These are phyloP conservation scores for Drosophila orosa DNA, from an alignment of 1,140 invertebrate genomes.

Conservation along the genomic window DNA sequence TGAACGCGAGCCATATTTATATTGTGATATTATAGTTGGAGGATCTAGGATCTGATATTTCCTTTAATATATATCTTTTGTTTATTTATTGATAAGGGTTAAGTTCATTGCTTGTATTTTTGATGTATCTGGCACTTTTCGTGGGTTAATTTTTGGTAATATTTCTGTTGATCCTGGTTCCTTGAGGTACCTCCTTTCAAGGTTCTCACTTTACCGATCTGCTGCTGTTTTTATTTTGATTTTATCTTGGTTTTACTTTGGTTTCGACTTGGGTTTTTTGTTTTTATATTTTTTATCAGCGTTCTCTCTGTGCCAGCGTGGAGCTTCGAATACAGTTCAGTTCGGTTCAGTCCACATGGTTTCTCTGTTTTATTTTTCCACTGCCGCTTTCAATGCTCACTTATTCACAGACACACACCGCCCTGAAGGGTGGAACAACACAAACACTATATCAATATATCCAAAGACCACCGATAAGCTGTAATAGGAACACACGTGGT, in stretches of 20 bases:
- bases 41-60: background rate
- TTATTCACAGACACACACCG: conserved; percentile 14
- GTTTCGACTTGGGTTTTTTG: background rate
- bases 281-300: conserved; percentile 51
- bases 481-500: conserved; percentile 52
- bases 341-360: conserved; percentile 68
- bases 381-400: conserved; percentile 17
- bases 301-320: conserved; percentile 57
- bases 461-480: conserved; percentile 30
- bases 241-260: conserved; percentile 11
- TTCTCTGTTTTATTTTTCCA: conserved; percentile 27
- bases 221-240: conserved; percentile 7
- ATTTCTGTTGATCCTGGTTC: background rate
- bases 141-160: background rate
- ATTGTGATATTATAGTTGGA: background rate
- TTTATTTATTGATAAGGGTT: background rate
- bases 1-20: conserved; percentile 80
- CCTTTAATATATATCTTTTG: background rate
- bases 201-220: conserved; percentile 1
- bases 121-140: background rate
- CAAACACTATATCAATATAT: conserved; percentile 9
- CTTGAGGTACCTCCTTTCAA: background rate
- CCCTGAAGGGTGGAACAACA: background rate
- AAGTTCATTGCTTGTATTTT: background rate
- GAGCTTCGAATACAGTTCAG: conserved; percentile 63